These are phyloP conservation scores for Enteromius argenteus DNA, from an alignment of 2,797 vertebrate genomes.

Conservation along the genomic window DNA sequence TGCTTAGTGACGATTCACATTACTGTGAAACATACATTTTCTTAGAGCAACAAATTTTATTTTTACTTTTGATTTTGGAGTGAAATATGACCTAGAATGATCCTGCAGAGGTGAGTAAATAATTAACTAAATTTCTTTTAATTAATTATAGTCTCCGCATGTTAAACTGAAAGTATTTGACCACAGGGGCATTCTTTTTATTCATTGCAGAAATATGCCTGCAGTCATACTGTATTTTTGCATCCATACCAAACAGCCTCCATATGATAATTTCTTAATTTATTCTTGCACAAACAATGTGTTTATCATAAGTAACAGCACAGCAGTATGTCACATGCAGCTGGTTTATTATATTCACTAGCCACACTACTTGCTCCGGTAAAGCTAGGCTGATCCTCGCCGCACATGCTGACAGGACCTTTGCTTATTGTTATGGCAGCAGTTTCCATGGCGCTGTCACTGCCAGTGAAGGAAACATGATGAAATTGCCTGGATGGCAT, in stretches of 20 bases:
- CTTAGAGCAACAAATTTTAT: background rate
- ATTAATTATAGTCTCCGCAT: background rate
- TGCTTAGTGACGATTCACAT: background rate
- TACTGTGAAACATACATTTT: background rate
- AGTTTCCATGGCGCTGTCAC: slow-evolving; percentile 46
- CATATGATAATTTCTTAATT: background rate
- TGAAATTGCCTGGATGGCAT: slow-evolving; percentile 42
- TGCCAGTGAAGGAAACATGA: slow-evolving; percentile 37
- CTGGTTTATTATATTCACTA: slow-evolving; percentile 6
- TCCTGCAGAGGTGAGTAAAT: background rate
- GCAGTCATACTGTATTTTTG: background rate
- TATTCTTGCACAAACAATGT: background rate
- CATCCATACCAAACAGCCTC: background rate
- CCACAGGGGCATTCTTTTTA: background rate
- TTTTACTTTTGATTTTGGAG: background rate
- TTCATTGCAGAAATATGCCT: background rate
- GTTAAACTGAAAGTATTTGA: background rate
- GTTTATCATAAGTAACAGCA: background rate
- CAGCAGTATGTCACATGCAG: slow-evolving; percentile 9
- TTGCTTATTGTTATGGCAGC: slow-evolving; percentile 53
- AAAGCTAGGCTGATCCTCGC: background rate
- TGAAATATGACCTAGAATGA: background rate
- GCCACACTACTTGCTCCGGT: background rate
- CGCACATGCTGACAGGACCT: slow-evolving; percentile 27
- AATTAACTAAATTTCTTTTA: background rate